Evolutionary conservation across 1,140 invertebrate genomes (phyloP), one percentile per base, ranked within the genome.

Genomic region (Lysiphlebus fabarum): DNA sequence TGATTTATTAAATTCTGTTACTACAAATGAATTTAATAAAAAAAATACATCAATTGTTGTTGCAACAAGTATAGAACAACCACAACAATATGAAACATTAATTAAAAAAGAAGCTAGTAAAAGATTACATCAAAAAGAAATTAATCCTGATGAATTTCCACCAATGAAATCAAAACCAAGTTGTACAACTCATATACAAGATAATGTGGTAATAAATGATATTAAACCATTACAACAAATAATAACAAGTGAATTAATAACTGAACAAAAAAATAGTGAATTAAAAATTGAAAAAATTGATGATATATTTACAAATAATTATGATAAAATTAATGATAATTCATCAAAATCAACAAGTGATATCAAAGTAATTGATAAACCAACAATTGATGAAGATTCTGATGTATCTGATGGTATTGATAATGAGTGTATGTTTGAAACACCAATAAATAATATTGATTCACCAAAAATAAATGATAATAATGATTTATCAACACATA

Each of bases 401-500:
- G 71, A 74, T 6, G 70, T 77, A 48, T 78, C 75, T n/a, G 73
- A 58, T 63, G 72, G 65, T 0, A 64, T 63, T 14, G 69, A 78
- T 7, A 73, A 77, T 11, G 74, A 74, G 6, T 65, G 62, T 36
- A 48, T 66, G n/a, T 76, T 77, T 33, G 58, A 66, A 17, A 54
- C 62, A 7, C 49, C 66, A 3, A 45, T 67, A 1, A 73, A 76
- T 11, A 72, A 74, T 1, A 36, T 53, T 0, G 74, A 78, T 67
- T 72, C 76, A 36, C 56, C 77, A 1, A 72, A 67, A 2, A 64
- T 65, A 14, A 59, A 59, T 0, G 69, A 72, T 2, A 67, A 71
- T 0, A 67, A 72, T 7, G 14, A 61, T 0, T 12, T 60, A 6
- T 69, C 69, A 51, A 10, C 54, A 14, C 40, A 38, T 1, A 43